Base-by-base conservation (phyloP, 2,888 invertebrate species). In the Torymus auratus region DNA sequence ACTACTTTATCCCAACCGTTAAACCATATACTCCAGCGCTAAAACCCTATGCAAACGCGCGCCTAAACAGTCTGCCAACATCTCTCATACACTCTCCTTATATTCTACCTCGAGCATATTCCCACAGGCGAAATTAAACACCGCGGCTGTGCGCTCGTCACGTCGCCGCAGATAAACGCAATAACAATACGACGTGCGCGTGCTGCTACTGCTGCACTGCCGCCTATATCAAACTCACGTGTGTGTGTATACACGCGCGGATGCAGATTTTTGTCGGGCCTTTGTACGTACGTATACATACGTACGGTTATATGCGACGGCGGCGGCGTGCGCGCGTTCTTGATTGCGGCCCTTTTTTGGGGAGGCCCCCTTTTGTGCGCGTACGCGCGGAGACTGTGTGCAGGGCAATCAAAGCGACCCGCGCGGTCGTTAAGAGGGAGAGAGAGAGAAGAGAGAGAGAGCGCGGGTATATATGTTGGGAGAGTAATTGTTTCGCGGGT, bases 211-310 rank as follows among this genome's bases (percentile, higher is more conserved):
- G 3, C n/a, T 15, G 10, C 11, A 17, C 41, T 64, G 14, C 41
- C 41, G 41, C 7, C 41, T 41, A 41, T 41, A 41, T 41, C 41
- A 41, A 41, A 41, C 7, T 41, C 41, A 41, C 41, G 41, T 41
- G 41, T 41, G 41, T 12, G 20, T 5, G n/a, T 1, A n/a, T 23
- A 52, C 70, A 60, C 65, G n/a, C 17, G 20, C 74, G 60, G n/a
- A 83, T 77, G 76, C 81, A 70, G 78, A 80, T 80, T 71, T 79
- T 75, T 67, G 76, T 76, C 72, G 75, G 53, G 64, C 64, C 14
- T 28, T 62, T n/a, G 53, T 13, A 5, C 52, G 20, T 61, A 20
- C 15, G 20, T 23, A 67, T 67, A 65, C 56, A 50, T 14, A 65
- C 41, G 1, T 41, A 65, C 56, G 14, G 56, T 28, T 11, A 61